These are phyloP conservation scores for Platycnemis pennipes DNA, from an alignment of 2,888 invertebrate species.

Conservation along the genomic window DNA sequence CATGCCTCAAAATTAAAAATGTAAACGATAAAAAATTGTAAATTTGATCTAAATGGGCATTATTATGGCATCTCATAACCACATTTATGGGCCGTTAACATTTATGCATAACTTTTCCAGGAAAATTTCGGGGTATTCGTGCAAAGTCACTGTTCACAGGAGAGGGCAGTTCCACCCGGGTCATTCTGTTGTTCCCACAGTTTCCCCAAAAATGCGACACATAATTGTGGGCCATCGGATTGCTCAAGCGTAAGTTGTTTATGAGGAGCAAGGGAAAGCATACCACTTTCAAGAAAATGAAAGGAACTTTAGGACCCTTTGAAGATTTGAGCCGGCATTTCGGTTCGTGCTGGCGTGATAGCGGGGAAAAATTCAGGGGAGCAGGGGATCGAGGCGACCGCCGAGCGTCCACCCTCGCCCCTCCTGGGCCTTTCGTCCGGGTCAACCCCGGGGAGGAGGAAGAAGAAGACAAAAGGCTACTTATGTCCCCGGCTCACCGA, in stretches of 20 bases:
- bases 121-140: not conserved
- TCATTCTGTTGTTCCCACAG: not conserved
- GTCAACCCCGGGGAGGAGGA: not conserved
- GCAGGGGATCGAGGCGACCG: not conserved
- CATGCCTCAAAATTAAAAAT: too few species aligned
- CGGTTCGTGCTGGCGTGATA: not conserved
- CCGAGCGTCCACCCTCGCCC: not conserved
- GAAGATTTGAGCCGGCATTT: not conserved
- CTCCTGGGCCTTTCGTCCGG: not conserved
- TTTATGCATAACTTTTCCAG: too few species aligned
- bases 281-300: not conserved
- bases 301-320: not conserved
- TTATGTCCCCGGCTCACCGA: constrained; percentile 23
- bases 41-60: too few species aligned
- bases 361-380: not conserved
- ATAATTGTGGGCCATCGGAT: not conserved
- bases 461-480: not conserved
- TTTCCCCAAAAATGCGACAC: not conserved
- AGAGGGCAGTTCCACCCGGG: not conserved
- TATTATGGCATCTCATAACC: too few species aligned
- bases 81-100: too few species aligned
- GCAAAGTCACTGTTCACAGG: not conserved
- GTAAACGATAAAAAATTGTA: too few species aligned
- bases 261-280: not conserved
- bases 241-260: not conserved